phyloP scores from a whole-genome alignment of 53 echinoderm and acorn worm genomes.

The Temnopleurus reevesii region DNA sequence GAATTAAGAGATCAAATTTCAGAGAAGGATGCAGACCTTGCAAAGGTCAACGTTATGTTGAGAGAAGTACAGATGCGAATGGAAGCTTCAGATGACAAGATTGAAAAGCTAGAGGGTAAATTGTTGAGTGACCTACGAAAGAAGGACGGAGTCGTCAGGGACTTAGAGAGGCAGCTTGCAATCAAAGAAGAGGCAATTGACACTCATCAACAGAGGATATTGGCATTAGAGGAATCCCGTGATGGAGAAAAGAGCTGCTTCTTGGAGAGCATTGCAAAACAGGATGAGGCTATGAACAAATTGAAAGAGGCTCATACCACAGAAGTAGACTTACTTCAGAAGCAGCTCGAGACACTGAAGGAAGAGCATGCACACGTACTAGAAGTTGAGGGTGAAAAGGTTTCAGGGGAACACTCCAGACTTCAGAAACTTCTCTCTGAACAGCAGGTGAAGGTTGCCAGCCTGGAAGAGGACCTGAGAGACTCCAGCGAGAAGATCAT shows the following conservation, averaged over 20 bases:
- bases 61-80: neutral
- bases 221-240: conserved; percentile 34
- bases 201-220: conserved; percentile 31
- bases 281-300: conserved; percentile 59
- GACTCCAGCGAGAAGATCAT: conserved; percentile 44
- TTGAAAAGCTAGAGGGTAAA: neutral
- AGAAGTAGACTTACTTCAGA: conserved; percentile 54
- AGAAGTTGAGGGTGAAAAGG: conserved; percentile 34
- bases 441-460: neutral
- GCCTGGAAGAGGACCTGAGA: conserved; percentile 41
- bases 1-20: conserved; percentile 41
- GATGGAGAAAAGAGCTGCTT: conserved; percentile 60
- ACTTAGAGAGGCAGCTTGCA: conserved; percentile 65
- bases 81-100: neutral
- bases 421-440: conserved; percentile 26
- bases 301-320: conserved; percentile 13
- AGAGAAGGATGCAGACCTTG: conserved; percentile 44
- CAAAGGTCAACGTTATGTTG: neutral
- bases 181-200: conserved; percentile 36
- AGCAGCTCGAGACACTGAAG: conserved; percentile 41
- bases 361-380: conserved; percentile 56
- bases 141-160: conserved; percentile 14
- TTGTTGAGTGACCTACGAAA: neutral
- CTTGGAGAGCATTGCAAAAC: conserved; percentile 61
- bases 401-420: neutral